phyloP scores from a whole-genome alignment of 1,140 invertebrate species.

The Contarinia nasturtii region DNA sequence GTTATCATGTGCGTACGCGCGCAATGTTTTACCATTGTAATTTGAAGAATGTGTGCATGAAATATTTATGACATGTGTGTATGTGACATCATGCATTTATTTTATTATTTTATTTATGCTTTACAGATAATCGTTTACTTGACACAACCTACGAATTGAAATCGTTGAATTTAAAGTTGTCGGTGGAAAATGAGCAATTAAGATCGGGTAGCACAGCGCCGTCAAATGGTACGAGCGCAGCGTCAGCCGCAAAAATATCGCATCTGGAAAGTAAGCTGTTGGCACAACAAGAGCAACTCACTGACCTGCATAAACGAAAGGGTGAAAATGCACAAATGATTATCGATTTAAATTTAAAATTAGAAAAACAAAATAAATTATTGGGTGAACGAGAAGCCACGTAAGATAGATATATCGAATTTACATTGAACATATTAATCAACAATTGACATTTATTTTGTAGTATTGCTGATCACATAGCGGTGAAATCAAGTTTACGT shows the following conservation, averaged over 20 bases:
- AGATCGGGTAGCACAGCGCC: slow-evolving; percentile 18
- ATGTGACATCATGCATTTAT: background rate
- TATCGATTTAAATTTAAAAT: slow-evolving; percentile 66
- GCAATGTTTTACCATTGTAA: background rate
- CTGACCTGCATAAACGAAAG: slow-evolving; percentile 67
- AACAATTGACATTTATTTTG: slow-evolving; percentile 11
- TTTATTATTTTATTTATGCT: slow-evolving; percentile 7
- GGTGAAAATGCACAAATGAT: slow-evolving; percentile 88
- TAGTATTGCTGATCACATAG: slow-evolving; percentile 54
- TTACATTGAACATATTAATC: background rate
- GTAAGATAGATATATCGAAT: slow-evolving; percentile 30
- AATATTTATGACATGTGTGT: background rate
- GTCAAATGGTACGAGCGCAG: slow-evolving; percentile 14
- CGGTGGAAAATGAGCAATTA: slow-evolving; percentile 65
- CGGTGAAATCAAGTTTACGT: slow-evolving; percentile 38
- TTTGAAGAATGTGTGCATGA: background rate
- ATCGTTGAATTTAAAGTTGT: slow-evolving; percentile 65
- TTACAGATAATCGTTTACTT: slow-evolving; percentile 71
- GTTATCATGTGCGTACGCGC: background rate
- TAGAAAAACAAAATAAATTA: slow-evolving; percentile 71
- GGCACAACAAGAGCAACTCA: slow-evolving; percentile 77
- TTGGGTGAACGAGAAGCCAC: slow-evolving; percentile 48
- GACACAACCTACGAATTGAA: slow-evolving; percentile 59
- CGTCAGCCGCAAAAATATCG: slow-evolving; percentile 30
- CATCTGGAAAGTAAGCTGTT: slow-evolving; percentile 69